Percentiles rank a stretch among this genome's conserved stretches.
Evolutionary conservation across 2,888 invertebrate species (phyloP).

Genomic region (Melangyna quadrimaculata): DNA sequence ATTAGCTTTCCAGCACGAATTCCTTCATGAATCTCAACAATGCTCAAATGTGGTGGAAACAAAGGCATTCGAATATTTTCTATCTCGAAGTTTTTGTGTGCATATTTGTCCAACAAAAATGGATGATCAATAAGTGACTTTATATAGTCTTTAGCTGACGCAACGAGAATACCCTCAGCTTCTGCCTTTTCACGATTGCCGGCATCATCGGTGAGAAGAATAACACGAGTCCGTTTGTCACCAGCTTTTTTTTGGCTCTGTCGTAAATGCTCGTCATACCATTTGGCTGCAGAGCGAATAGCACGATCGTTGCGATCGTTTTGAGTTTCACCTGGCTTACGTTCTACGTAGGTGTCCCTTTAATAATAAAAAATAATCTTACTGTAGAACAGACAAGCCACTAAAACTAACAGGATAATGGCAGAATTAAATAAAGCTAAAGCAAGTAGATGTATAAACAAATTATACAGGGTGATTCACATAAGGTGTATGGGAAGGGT

Average conservation of each 20-base stretch:
- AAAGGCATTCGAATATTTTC: slow-evolving; percentile 85
- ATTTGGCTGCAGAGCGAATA: slow-evolving; percentile 89
- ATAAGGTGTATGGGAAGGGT: no score
- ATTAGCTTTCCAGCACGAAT: slow-evolving; percentile 88
- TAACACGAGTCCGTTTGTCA: slow-evolving; percentile 83
- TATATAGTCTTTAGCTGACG: slow-evolving; percentile 87
- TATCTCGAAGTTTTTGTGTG: slow-evolving; percentile 85
- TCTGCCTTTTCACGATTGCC: slow-evolving; percentile 88
- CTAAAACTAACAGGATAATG: no score
- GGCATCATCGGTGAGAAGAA: slow-evolving; percentile 93
- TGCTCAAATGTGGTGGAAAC: slow-evolving; percentile 92
- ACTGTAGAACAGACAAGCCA: not conserved
- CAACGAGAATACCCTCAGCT: slow-evolving; percentile 86
- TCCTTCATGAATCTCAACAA: slow-evolving; percentile 89
- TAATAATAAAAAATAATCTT: not conserved
- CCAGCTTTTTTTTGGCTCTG: slow-evolving; percentile 75
- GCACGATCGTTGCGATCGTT: slow-evolving; percentile 97
- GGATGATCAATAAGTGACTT: slow-evolving; percentile 86
- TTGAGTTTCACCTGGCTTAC: slow-evolving; percentile 89
- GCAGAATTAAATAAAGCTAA: no score
- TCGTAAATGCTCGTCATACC: slow-evolving; percentile 90
- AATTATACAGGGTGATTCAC: no score
- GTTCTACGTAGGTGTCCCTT: slow-evolving; percentile 93
- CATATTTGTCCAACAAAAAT: slow-evolving; percentile 91
- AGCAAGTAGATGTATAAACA: no score